phyloP scores from a whole-genome alignment of 2,797 vertebrate species.

The Varecia variegata region DNA sequence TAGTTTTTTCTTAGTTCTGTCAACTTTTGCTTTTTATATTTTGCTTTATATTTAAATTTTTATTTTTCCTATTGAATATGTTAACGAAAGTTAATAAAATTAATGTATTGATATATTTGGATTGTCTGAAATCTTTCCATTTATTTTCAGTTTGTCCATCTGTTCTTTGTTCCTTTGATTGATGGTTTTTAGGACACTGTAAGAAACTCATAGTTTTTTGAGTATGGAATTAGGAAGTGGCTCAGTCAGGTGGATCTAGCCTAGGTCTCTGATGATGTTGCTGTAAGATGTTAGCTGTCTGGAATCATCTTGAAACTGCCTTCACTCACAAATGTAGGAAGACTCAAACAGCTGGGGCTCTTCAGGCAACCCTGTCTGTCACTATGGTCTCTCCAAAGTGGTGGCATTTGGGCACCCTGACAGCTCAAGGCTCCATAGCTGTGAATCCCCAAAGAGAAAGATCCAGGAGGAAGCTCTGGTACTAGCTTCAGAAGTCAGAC shows the following conservation, averaged over 20 bases:
- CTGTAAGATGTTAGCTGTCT: neutral
- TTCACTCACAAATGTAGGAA: neutral
- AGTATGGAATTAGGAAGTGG: neutral
- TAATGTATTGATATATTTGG: neutral
- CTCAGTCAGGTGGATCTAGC: neutral
- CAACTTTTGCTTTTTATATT: neutral
- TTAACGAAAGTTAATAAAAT: neutral
- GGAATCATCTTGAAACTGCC: neutral
- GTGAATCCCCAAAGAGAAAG: neutral
- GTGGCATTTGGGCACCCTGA: neutral
- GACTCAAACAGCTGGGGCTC: neutral
- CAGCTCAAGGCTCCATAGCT: neutral
- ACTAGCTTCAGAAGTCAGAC: neutral
- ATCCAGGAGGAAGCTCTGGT: neutral
- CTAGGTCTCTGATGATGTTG: neutral
- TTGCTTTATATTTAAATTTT: slow-evolving; percentile 34
- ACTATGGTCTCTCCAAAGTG: neutral
- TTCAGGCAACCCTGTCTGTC: neutral
- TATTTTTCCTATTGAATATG: neutral
- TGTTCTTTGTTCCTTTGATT: neutral
- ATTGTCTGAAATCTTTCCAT: neutral
- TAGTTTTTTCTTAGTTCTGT: slow-evolving; percentile 1
- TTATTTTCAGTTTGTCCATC: neutral
- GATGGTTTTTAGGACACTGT: neutral
- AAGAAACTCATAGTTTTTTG: neutral